Percentiles rank a stretch among this genome's conserved stretches.
These are phyloP conservation scores for Calcarius lapponicus DNA, from an alignment of 2,797 vertebrate species.

Conservation along the genomic window DNA sequence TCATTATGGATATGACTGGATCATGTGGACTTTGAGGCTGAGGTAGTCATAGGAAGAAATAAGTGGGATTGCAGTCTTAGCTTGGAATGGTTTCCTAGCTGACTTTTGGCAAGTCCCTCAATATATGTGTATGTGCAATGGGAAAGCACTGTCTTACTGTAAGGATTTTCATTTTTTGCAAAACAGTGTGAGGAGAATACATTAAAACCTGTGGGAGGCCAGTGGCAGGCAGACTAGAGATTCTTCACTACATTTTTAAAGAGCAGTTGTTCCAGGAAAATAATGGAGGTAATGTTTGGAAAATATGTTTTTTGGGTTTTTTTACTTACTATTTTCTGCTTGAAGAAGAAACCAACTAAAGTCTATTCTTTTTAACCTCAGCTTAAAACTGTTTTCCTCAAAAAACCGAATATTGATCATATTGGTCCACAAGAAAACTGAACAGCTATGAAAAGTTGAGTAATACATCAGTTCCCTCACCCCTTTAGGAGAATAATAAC, in stretches of 20 bases:
- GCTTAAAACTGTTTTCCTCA: neutral
- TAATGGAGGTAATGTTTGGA: neutral
- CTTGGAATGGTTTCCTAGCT: neutral
- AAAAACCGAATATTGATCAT: neutral
- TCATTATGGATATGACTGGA: neutral
- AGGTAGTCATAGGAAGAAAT: neutral
- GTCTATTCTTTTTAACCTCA: neutral
- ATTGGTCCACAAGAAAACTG: neutral
- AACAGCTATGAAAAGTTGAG: neutral
- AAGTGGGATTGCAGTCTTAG: neutral
- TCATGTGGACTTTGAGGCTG: neutral
- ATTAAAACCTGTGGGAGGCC: neutral
- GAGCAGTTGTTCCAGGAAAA: neutral
- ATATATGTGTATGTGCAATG: neutral
- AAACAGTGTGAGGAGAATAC: neutral
- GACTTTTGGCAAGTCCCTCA: neutral
- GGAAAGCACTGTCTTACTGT: neutral
- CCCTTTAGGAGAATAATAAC: neutral
- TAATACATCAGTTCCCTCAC: neutral
- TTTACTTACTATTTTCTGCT: neutral
- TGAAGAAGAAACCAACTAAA: neutral
- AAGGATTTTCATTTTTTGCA: neutral
- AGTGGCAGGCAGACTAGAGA: neutral
- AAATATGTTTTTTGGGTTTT: neutral
- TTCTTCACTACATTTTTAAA: neutral